Evolutionary conservation across 2,888 invertebrate genomes (phyloP), one percentile per base, ranked within the genome.

Genomic region (Noctua fimbriata): DNA sequence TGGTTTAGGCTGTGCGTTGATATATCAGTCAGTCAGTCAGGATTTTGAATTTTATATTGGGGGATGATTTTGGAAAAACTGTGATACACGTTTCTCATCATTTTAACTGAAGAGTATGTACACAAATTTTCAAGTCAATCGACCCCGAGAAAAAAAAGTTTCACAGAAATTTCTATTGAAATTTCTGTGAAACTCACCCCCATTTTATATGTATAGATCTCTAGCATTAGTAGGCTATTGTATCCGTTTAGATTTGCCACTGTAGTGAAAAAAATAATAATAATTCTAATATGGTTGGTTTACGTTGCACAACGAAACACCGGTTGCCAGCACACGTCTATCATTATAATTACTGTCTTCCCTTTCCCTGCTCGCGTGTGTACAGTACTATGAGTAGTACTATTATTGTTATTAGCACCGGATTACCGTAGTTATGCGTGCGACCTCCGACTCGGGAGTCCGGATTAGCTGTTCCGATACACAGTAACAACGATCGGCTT

Each of bases 391-490:
- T 5, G 18, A 32, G 63, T 63, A 21, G 32, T 67, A 44, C 44
- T 67, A 16, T n/a, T 16, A 9, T 16, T 4, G 44, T 44, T 67
- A n/a, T 44, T n/a, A 44, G 16, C 21, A 76, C 55, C 44, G 81
- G 82, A 79, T 67, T 67, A 58, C 24, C n/a, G 49, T 14, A 49
- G 76, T 65, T 49, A 47, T 28, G 66, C 24, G 9, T 16, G n/a
- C n/a, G 65, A 36, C 65, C 65, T 79, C 58, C 52, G 52, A n/a
- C n/a, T 41, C 28, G 1, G n/a, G 18, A 36, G 63, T 21, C 84
- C 69, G 78, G 84, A 81, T 47, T 12, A 47, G n/a, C 36, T 9
- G 52, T 78, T 84, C 69, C 69, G 69, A 32, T 16, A 49, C 69
- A 76, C 55, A 9, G 10, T n/a, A 75, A 41, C 14, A 60, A 28